Conservation (phyloP, 2,797 vertebrate genomes). For the Craterocephalus amniculus region DNA sequence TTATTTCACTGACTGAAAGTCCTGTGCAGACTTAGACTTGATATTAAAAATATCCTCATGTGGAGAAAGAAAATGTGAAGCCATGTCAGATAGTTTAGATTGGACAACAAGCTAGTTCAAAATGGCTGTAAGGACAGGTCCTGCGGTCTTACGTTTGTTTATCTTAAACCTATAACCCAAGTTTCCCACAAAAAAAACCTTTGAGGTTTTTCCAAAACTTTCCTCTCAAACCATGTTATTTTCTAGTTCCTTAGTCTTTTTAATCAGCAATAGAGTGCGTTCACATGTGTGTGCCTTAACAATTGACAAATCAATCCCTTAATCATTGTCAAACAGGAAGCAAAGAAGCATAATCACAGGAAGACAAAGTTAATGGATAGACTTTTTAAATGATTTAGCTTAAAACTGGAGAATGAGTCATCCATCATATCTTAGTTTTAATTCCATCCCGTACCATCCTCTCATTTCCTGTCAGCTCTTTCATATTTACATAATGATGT, state of each 20-base stretch:
- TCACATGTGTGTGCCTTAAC: background rate
- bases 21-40: slow-evolving; percentile 29
- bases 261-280: background rate
- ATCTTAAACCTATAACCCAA: background rate
- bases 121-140: slow-evolving; percentile 18
- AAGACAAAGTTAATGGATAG: background rate
- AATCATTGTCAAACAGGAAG: background rate
- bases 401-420: background rate
- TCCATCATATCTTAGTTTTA: background rate
- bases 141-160: slow-evolving; percentile 2
- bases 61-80: slow-evolving; percentile 4
- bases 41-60: slow-evolving; percentile 23
- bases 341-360: background rate
- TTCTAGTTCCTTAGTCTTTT: background rate
- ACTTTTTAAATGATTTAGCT: background rate
- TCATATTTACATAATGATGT: background rate
- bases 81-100: slow-evolving; percentile 42
- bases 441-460: background rate
- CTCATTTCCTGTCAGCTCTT: background rate
- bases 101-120: slow-evolving; percentile 21
- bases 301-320: background rate
- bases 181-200: background rate
- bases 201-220: background rate
- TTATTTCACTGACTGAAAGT: slow-evolving; percentile 22
- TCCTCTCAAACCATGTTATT: background rate